These are phyloP conservation scores for Vespertilio murinus DNA, from an alignment of 2,797 vertebrate species.

Conservation along the genomic window DNA sequence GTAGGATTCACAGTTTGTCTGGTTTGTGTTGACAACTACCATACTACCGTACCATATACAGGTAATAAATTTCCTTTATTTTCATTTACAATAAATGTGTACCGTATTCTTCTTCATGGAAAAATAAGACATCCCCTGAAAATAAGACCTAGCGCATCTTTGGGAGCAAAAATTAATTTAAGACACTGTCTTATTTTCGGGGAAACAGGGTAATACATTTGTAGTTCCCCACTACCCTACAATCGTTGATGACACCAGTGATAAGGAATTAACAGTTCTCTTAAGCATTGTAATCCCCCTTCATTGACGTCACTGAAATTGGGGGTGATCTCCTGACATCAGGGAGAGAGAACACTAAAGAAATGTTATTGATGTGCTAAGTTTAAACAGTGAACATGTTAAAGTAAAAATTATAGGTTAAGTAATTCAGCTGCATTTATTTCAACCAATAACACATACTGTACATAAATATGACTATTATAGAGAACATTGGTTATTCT, in stretches of 20 bases:
- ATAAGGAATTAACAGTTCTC: conserved; percentile 52
- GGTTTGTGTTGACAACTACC: too few species aligned
- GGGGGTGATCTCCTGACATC: conserved; percentile 27
- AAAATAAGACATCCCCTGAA: too few species aligned
- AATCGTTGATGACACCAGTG: conserved; percentile 25
- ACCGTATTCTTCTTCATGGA: too few species aligned
- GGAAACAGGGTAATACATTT: too few species aligned
- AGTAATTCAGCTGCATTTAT: neutral
- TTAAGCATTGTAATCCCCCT: conserved; percentile 42
- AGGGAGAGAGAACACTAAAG: conserved; percentile 30
- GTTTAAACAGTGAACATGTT: conserved; percentile 27
- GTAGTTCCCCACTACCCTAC: neutral
- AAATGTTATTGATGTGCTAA: conserved; percentile 7
- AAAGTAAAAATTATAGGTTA: conserved; percentile 34
- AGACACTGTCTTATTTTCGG: too few species aligned
- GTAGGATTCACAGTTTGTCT: too few species aligned
- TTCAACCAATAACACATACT: neutral
- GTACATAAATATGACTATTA: neutral
- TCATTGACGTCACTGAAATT: conserved; percentile 38
- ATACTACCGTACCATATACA: too few species aligned
- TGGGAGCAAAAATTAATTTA: too few species aligned
- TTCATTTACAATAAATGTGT: too few species aligned
- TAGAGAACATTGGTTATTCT: neutral
- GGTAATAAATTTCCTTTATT: too few species aligned
- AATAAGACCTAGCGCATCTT: too few species aligned